These are phyloP conservation scores for Drosophila fuyamai DNA, from an alignment of 1,140 invertebrate species.

Conservation along the genomic window DNA sequence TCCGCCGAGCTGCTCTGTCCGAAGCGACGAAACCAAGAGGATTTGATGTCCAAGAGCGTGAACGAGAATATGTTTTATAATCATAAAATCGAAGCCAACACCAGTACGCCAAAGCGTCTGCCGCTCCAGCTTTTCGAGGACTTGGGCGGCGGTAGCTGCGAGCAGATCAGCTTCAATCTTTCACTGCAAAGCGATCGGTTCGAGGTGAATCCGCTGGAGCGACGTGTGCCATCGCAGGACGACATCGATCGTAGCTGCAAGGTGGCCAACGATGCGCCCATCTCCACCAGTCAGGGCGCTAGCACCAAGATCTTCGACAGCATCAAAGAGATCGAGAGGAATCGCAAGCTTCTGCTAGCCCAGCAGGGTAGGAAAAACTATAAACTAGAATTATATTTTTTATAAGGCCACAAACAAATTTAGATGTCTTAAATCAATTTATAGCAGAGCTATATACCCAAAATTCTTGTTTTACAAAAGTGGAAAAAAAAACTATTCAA, in stretches of 20 bases:
- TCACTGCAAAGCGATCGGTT: constrained; percentile 84
- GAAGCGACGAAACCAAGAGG: constrained; percentile 75
- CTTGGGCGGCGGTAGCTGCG: constrained; percentile 53
- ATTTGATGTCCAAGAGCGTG: constrained; percentile 87
- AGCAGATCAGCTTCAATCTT: constrained; percentile 77
- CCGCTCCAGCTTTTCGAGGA: constrained; percentile 70
- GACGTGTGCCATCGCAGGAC: constrained; percentile 90
- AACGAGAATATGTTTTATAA: constrained; percentile 87
- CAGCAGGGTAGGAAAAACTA: constrained; percentile 90
- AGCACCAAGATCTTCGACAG: constrained; percentile 94
- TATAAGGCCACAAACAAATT: background rate
- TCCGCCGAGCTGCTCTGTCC: constrained; percentile 79
- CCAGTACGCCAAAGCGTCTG: constrained; percentile 74
- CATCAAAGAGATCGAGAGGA: constrained; percentile 94
- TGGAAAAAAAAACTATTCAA: background rate
- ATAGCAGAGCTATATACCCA: background rate
- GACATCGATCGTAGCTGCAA: constrained; percentile 94
- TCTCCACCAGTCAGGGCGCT: constrained; percentile 87
- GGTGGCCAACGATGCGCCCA: constrained; percentile 92
- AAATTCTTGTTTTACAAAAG: background rate
- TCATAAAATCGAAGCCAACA: constrained; percentile 74
- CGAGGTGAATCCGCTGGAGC: constrained; percentile 86
- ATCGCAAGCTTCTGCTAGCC: constrained; percentile 93
- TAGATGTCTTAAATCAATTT: no score
- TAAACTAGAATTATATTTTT: background rate